Percentiles rank a stretch among this genome's conserved stretches.
phyloP scores from a whole-genome alignment of 2,113 vertebrate species.

The Mormoops blainvillei region DNA sequence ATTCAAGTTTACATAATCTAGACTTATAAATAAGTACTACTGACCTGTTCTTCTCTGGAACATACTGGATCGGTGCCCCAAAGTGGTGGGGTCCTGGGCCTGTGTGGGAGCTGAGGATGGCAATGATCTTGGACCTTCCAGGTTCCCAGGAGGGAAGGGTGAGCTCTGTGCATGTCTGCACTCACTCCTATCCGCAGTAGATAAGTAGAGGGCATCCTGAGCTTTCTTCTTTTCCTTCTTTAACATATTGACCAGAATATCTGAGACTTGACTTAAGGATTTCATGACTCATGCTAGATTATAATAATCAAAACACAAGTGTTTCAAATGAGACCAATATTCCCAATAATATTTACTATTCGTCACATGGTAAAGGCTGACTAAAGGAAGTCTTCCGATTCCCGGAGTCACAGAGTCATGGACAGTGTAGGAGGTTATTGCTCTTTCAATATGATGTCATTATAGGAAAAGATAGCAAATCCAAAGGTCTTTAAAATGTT shows the following conservation, averaged over 20 bases:
- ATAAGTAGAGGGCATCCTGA: constrained; percentile 76
- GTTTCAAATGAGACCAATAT: background rate
- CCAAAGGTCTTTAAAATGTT: background rate
- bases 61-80: background rate
- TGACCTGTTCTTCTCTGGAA: constrained; percentile 75
- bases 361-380: background rate
- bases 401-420: background rate
- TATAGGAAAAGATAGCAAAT: background rate
- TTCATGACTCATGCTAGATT: background rate
- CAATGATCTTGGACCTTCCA: background rate
- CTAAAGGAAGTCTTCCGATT: background rate
- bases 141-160: background rate
- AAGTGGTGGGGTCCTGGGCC: background rate
- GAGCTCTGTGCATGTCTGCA: constrained; percentile 23
- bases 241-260: constrained; percentile 90
- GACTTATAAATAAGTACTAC: constrained; percentile 31
- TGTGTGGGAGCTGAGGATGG: background rate
- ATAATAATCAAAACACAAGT: background rate
- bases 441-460: background rate
- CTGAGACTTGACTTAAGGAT: constrained; percentile 81
- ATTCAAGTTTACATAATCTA: background rate
- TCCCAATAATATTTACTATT: background rate
- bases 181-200: constrained; percentile 40
- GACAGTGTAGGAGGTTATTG: background rate
- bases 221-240: constrained; percentile 90